Evolutionary conservation across 2,888 invertebrate species (phyloP), one percentile per base, ranked within the genome.

Genomic region (Elysia crispata): DNA sequence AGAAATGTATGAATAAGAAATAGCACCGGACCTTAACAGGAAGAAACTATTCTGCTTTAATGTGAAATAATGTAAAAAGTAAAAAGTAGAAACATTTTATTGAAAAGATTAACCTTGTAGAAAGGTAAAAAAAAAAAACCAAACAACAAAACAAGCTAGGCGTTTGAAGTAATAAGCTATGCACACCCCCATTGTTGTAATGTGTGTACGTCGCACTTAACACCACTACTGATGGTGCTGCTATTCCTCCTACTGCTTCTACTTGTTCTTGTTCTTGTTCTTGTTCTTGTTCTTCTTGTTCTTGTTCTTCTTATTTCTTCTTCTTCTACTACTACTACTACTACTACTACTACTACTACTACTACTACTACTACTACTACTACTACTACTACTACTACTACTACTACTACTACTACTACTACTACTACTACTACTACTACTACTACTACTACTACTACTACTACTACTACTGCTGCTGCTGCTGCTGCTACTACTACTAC

Each of bases 281-380:
- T 23, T 23, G 23, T 23, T 23, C 66, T 66, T 23, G 23, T 66
- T 1, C 25, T 23, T 3, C 66, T 66, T 23, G 3, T 66, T 23
- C 20, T 66, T 23, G 1, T 66, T 3, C 20, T 25, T 3, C 20
- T n/a, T 25, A 66, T 25, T 66, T 23, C 25, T 66, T 3, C 66
- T 66, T 23, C 66, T 66, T 3, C 66, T 66, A 66, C 25, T 66
- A 66, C 66, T 66, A 66, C 66, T 66, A 66, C 66, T 23, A 66
- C 66, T 66, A 23, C 66, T 66, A 23, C 66, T 66, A 11, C 66
- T 66, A 3, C 66, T 66, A 23, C 66, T 66, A 66, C 66, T 25
- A 66, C 66, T 66, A 23, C 25, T 66, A 25, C 66, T 66, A 66
- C 25, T 66, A 25, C 23, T 66, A 25, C 23, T 30, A 25, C 23